Conservation (phyloP, 1,140 invertebrate genomes). For the Penaeus chinensis region DNA sequence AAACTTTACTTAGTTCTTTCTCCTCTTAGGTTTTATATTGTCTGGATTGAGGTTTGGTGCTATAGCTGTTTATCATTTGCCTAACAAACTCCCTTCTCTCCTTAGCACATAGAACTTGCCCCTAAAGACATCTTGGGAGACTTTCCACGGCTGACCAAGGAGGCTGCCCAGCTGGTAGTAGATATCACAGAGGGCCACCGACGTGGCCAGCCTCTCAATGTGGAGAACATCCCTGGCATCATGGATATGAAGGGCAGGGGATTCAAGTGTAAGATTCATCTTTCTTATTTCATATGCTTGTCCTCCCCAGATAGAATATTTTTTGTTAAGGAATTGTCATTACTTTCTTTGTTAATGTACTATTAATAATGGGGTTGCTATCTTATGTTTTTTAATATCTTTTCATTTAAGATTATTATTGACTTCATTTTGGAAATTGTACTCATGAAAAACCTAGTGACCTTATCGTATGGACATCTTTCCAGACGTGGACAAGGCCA, state of each 20-base stretch:
- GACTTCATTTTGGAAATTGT: not conserved
- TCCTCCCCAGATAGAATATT: conserved; percentile 8
- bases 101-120: conserved; percentile 86
- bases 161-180: conserved; percentile 73
- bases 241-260: conserved; percentile 56
- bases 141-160: conserved; percentile 82
- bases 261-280: conserved; percentile 67
- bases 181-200: conserved; percentile 56
- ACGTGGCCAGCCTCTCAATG: conserved; percentile 48
- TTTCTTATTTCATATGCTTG: conserved; percentile 68
- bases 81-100: conserved; percentile 64
- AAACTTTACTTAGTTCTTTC: not conserved
- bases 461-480: conserved; percentile 46
- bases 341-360: not conserved
- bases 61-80: not conserved
- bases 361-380: too few relatives aligned
- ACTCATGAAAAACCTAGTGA: not conserved
- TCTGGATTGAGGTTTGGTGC: not conserved
- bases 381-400: too few relatives aligned
- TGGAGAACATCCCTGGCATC: conserved; percentile 52
- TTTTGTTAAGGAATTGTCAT: not conserved
- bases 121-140: conserved; percentile 90
- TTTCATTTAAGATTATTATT: too few relatives aligned
- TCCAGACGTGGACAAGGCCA: conserved; percentile 57
- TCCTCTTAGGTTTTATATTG: too few relatives aligned